Evolutionary conservation across 2,113 vertebrate species (phyloP).

Genomic region (Albula glossodonta): DNA sequence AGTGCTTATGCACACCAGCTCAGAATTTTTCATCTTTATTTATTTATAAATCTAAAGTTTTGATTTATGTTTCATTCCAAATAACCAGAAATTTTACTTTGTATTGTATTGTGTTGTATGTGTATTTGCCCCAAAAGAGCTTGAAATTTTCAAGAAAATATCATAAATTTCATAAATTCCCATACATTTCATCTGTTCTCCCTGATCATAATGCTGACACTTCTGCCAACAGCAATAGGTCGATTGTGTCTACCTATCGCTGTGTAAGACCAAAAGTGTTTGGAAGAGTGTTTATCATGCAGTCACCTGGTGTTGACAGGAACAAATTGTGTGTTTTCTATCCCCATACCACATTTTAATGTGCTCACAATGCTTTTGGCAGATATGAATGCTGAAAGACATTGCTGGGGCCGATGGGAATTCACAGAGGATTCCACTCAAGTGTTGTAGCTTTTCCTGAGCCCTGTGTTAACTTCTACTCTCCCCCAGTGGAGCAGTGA

Average conservation of each 20-base stretch:
- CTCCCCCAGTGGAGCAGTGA: not conserved
- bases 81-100: not conserved
- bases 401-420: not conserved
- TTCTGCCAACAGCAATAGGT: not conserved
- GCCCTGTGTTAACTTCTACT: slow-evolving; percentile 4
- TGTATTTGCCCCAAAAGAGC: not conserved
- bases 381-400: not conserved
- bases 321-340: not conserved
- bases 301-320: not conserved
- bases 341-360: not conserved
- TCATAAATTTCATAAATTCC: too few relatives aligned
- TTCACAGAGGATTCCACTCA: not conserved
- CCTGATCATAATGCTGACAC: not conserved
- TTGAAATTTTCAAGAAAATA: not conserved
- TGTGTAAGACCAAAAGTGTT: not conserved
- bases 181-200: not conserved
- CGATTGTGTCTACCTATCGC: not conserved
- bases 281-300: not conserved
- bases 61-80: not conserved
- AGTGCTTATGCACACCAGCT: not conserved
- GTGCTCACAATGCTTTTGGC: not conserved
- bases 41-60: not conserved
- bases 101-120: too few relatives aligned
- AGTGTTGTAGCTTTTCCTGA: not conserved
- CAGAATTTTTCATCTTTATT: not conserved